These are phyloP conservation scores for Rhyacichthys aspro DNA, from an alignment of 2,797 vertebrate genomes.

Conservation along the genomic window DNA sequence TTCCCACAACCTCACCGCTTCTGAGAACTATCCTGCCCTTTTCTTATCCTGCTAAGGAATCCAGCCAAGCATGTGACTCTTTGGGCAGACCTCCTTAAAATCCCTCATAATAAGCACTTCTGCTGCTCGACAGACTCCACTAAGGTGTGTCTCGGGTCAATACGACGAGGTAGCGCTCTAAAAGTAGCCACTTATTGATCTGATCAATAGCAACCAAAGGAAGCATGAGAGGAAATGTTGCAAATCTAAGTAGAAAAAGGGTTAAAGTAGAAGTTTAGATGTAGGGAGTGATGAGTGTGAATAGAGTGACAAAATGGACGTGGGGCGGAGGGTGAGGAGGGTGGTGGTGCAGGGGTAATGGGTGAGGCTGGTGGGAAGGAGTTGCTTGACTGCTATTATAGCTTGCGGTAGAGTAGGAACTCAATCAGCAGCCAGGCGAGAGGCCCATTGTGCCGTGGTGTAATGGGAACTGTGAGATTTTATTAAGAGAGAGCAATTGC, in stretches of 20 bases:
- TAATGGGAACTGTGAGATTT: constrained; percentile 86
- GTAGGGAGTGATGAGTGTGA: constrained; percentile 1
- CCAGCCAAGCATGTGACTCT: constrained; percentile 56
- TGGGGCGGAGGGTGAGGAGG: not conserved
- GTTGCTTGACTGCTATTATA: constrained; percentile 69
- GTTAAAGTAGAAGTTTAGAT: not conserved
- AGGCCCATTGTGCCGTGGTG: constrained; percentile 77
- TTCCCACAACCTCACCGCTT: constrained; percentile 55
- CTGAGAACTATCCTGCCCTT: constrained; percentile 44
- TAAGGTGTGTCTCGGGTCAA: constrained; percentile 48
- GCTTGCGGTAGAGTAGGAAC: constrained; percentile 75
- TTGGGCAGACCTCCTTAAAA: constrained; percentile 51
- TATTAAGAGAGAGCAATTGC: constrained; percentile 86
- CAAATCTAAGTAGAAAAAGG: constrained; percentile 8
- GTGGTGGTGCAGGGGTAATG: constrained; percentile 20
- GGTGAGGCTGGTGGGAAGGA: constrained; percentile 36
- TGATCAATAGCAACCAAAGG: constrained; percentile 48
- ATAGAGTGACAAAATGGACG: constrained; percentile 41
- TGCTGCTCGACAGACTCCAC: constrained; percentile 43
- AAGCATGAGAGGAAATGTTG: constrained; percentile 44
- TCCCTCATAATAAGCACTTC: constrained; percentile 61
- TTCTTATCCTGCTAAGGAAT: constrained; percentile 47
- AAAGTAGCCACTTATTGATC: constrained; percentile 60
- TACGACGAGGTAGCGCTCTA: constrained; percentile 49
- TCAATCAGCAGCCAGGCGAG: constrained; percentile 80